phyloP scores from a whole-genome alignment of 2,113 vertebrate species.

The Gobio gobio region DNA sequence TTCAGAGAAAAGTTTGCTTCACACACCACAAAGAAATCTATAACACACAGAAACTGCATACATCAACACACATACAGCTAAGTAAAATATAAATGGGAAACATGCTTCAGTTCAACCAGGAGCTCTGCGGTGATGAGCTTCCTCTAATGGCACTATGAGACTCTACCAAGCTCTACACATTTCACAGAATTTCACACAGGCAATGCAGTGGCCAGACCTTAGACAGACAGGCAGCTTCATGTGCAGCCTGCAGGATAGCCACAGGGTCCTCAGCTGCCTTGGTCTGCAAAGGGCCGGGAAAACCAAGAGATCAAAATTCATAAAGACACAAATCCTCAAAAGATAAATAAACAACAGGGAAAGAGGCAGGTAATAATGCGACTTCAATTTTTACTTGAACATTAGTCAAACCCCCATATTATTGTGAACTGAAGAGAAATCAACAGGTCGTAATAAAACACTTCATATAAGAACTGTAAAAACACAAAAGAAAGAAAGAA shows the following conservation, averaged over 20 bases:
- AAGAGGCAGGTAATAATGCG: not conserved
- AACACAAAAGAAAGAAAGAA: slow-evolving; percentile 18
- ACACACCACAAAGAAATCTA: not conserved
- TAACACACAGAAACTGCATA: not conserved
- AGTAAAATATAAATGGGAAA: not conserved
- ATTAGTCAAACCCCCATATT: not conserved
- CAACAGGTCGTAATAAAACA: not conserved
- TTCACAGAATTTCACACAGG: slow-evolving; percentile 48
- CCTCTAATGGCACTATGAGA: not conserved
- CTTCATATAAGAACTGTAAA: no score
- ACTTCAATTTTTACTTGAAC: not conserved
- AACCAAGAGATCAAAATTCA: slow-evolving; percentile 20
- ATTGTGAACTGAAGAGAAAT: not conserved
- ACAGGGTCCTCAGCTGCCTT: slow-evolving; percentile 74
- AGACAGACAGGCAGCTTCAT: slow-evolving; percentile 68
- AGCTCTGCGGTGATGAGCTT: not conserved
- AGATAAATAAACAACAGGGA: not conserved
- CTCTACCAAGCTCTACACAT: not conserved
- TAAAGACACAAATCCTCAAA: not conserved
- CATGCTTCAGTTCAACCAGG: not conserved
- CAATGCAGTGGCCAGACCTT: slow-evolving; percentile 75
- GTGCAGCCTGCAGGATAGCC: slow-evolving; percentile 75
- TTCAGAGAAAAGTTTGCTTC: not conserved
- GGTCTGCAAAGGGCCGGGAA: slow-evolving; percentile 67
- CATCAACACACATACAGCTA: not conserved